phyloP scores from a whole-genome alignment of 1,140 invertebrate species.

The Calliphora vicina region DNA sequence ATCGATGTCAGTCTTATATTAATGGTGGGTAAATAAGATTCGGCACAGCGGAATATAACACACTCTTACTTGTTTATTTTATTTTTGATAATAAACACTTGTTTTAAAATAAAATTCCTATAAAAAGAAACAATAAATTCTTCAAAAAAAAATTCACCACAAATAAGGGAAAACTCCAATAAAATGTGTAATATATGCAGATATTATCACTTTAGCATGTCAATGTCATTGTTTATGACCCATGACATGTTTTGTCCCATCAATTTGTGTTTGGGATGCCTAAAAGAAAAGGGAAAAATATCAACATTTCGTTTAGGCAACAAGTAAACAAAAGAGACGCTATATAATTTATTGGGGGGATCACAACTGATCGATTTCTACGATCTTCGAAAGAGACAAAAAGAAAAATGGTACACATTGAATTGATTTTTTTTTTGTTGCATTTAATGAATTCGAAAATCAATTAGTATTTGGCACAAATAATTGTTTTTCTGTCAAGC shows the following conservation, averaged over 20 bases:
- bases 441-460: constrained; percentile 42
- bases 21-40: too few species aligned
- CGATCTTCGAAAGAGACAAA: neutral
- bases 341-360: neutral
- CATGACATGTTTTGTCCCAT: constrained; percentile 18
- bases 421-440: constrained; percentile 4
- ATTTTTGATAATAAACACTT: neutral
- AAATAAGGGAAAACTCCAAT: neutral
- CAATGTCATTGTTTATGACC: constrained; percentile 26
- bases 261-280: neutral
- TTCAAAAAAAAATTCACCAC: neutral
- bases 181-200: neutral
- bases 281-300: neutral
- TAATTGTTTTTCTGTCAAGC: constrained; percentile 38
- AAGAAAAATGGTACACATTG: neutral
- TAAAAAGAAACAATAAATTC: neutral
- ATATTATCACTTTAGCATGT: neutral
- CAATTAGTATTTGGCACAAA: constrained; percentile 41
- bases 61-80: too few species aligned
- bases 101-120: neutral
- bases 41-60: too few species aligned
- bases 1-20: too few species aligned
- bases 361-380: neutral
- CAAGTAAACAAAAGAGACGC: neutral
- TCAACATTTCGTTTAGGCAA: too few species aligned